Conservation (phyloP, 2,113 vertebrate species). For the Calyptommatus sinebrachiatus region DNA sequence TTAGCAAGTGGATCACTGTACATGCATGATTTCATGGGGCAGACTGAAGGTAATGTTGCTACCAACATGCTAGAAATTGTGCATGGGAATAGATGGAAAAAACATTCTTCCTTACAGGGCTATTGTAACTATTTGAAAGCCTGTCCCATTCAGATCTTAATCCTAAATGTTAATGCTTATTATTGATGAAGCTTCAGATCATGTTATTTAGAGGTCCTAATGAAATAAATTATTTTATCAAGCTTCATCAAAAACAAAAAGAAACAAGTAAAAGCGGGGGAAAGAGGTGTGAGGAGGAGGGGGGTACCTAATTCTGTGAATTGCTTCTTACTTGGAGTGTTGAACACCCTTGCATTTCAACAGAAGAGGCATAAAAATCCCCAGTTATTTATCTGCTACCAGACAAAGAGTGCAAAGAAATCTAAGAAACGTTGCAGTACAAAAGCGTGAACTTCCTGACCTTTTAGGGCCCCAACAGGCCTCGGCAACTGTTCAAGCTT, state of each 20-base stretch:
- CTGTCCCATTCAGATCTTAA: background rate
- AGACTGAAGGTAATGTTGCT: too few relatives aligned
- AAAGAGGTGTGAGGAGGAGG: background rate
- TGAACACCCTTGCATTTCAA: conserved; percentile 65
- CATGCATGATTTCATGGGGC: too few relatives aligned
- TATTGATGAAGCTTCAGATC: background rate
- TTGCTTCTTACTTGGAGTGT: conserved; percentile 32
- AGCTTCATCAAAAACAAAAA: background rate
- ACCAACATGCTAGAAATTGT: too few relatives aligned
- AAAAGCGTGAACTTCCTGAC: conserved; percentile 78
- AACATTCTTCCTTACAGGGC: background rate
- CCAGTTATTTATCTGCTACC: conserved; percentile 80
- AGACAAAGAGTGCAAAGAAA: conserved; percentile 83
- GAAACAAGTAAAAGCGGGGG: too few relatives aligned
- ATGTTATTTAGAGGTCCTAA: background rate
- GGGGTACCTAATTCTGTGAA: background rate
- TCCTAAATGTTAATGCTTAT: background rate
- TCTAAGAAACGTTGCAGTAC: conserved; percentile 74
- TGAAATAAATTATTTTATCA: background rate
- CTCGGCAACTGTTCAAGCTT: conserved; percentile 63
- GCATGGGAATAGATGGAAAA: background rate
- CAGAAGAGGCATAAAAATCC: conserved; percentile 52
- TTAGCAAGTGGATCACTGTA: too few relatives aligned
- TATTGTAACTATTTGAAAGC: background rate
- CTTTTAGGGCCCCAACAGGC: conserved; percentile 57